Conservation (phyloP, 1,140 invertebrate genomes). For the Sycophaga agraensis region DNA sequence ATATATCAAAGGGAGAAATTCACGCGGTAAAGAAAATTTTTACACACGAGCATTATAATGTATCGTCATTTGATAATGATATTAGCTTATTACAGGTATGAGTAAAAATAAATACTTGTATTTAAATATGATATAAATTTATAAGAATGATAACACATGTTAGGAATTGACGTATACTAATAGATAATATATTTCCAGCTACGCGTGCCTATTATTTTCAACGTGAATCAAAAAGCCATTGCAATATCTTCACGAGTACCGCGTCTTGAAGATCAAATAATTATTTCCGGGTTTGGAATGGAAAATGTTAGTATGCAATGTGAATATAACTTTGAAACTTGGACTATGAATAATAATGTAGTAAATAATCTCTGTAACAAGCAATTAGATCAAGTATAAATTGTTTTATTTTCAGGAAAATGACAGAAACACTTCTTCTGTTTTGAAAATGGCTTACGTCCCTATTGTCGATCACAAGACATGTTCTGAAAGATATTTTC, state of each 20-base stretch:
- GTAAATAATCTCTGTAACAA: background rate
- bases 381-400: background rate
- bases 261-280: slow-evolving; percentile 13
- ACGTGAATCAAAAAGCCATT: slow-evolving; percentile 15
- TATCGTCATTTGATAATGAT: slow-evolving; percentile 22
- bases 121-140: background rate
- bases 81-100: slow-evolving; percentile 28
- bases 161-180: too few relatives aligned
- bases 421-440: background rate
- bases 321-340: background rate
- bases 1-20: slow-evolving; percentile 8
- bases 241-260: slow-evolving; percentile 3
- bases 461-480: slow-evolving; percentile 15
- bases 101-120: background rate
- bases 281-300: slow-evolving; percentile 28
- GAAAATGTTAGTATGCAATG: slow-evolving; percentile 17
- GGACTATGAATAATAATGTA: too few relatives aligned
- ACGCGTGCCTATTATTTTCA: slow-evolving; percentile 6
- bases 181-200: slow-evolving; percentile 1
- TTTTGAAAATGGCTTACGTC: slow-evolving; percentile 22
- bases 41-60: slow-evolving; percentile 11
- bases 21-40: slow-evolving; percentile 22
- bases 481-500: slow-evolving; percentile 12
- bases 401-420: background rate
- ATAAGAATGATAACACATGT: background rate